These are phyloP conservation scores for Gonioctena quinquepunctata DNA, from an alignment of 1,140 invertebrate species.

Conservation along the genomic window DNA sequence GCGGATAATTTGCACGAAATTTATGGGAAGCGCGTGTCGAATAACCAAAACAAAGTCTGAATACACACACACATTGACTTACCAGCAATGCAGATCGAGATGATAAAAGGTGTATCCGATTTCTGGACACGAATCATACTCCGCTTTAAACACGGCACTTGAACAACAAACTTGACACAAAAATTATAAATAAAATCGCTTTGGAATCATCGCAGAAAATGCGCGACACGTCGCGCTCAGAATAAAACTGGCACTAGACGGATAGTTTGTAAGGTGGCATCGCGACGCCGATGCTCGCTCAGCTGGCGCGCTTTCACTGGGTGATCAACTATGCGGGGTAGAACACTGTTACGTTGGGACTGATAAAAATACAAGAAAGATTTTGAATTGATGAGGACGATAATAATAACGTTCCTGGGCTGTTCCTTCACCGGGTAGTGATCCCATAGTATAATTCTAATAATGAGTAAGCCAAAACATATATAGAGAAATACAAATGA, in stretches of 20 bases:
- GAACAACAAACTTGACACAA: constrained; percentile 13
- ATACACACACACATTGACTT: neutral
- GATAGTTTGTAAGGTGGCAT: neutral
- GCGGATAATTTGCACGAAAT: neutral
- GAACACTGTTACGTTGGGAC: too few relatives aligned
- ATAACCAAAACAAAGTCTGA: neutral
- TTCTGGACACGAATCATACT: neutral
- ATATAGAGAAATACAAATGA: too few relatives aligned
- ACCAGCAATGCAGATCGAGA: neutral
- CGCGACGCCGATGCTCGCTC: constrained; percentile 14
- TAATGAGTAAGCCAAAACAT: too few relatives aligned
- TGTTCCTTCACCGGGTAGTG: too few relatives aligned
- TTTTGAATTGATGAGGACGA: too few relatives aligned
- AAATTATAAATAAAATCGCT: constrained; percentile 11
- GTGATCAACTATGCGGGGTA: too few relatives aligned
- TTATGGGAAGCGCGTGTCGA: neutral
- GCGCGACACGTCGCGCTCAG: neutral
- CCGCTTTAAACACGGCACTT: neutral
- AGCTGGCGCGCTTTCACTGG: neutral
- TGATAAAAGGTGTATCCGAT: neutral
- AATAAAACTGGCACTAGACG: constrained; percentile 15
- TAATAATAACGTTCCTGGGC: too few relatives aligned
- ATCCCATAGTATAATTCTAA: too few relatives aligned
- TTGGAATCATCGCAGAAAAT: neutral
- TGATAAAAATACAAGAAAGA: too few relatives aligned